A percentile compares a stretch with the other conserved stretches of the same genome.
Evolutionary conservation across 1,140 invertebrate species (phyloP).

Genomic region (Drosophila chauvacae): DNA sequence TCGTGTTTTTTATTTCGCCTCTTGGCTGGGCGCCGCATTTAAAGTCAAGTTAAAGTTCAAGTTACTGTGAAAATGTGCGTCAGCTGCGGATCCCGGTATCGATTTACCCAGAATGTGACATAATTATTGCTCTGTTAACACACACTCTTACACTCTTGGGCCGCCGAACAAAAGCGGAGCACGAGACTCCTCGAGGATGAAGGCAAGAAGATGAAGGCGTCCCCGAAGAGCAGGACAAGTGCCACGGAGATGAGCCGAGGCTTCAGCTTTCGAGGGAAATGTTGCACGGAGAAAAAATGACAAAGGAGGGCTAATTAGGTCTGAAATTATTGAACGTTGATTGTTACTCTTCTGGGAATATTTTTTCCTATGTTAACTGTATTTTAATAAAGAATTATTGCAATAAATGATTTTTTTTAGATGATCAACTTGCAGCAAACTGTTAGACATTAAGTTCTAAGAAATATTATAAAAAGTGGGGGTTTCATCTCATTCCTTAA

Average conservation of each 20-base stretch:
- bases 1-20: constrained; percentile 2
- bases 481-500: too few species aligned
- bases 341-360: too few species aligned
- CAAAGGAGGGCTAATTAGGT: too few species aligned
- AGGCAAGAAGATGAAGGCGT: constrained; percentile 17
- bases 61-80: constrained; percentile 67
- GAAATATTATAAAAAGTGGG: too few species aligned
- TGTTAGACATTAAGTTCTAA: too few species aligned
- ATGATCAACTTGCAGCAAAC: too few species aligned
- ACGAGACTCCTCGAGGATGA: constrained; percentile 43
- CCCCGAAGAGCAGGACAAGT: constrained; percentile 65
- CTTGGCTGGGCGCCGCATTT: constrained; percentile 51
- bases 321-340: too few species aligned
- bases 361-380: too few species aligned
- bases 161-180: constrained; percentile 16
- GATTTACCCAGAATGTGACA: constrained; percentile 73
- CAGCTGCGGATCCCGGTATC: constrained; percentile 57
- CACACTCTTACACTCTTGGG: constrained; percentile 39
- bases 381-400: too few species aligned
- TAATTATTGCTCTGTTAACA: constrained; percentile 74
- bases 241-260: constrained; percentile 35
- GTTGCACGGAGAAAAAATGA: constrained; percentile 8
- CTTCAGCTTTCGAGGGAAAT: constrained; percentile 19
- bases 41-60: constrained; percentile 82
- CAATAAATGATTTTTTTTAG: too few species aligned